A percentile compares a stretch with the other conserved stretches of the same genome.
Evolutionary conservation across 2,888 invertebrate species (phyloP).

Genomic region (Synanthedon vespiformis): DNA sequence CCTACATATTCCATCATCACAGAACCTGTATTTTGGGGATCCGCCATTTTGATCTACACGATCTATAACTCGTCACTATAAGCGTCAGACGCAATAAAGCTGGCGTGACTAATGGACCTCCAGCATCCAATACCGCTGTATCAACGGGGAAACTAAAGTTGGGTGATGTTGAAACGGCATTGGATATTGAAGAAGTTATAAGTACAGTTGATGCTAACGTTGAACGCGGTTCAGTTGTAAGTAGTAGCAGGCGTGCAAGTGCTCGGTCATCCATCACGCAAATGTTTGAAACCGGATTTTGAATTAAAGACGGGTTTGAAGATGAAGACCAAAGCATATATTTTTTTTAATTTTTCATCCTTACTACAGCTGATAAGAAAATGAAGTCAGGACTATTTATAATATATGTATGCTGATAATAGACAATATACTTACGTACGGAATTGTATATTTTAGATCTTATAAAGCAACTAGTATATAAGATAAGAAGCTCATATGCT

Average conservation of each 20-base stretch:
- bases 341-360: conserved; percentile 21
- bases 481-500: too few relatives aligned
- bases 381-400: background rate
- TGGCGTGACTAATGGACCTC: background rate
- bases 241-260: conserved; percentile 32
- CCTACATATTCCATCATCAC: conserved; percentile 38
- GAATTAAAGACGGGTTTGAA: conserved; percentile 30
- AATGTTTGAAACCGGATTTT: conserved; percentile 57
- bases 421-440: too few relatives aligned
- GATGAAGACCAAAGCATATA: conserved; percentile 28
- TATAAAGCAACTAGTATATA: too few relatives aligned
- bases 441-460: too few relatives aligned
- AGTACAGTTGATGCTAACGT: conserved; percentile 10
- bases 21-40: conserved; percentile 59
- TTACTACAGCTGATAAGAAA: background rate
- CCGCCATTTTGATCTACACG: conserved; percentile 60
- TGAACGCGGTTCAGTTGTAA: conserved; percentile 18
- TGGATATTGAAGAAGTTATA: conserved; percentile 12
- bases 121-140: background rate
- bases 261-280: conserved; percentile 62
- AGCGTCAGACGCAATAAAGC: conserved; percentile 4
- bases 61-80: conserved; percentile 47
- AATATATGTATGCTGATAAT: background rate
- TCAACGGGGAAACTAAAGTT: background rate
- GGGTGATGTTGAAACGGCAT: conserved; percentile 12